Conservation (phyloP, 1,140 invertebrate species). For the Trichonephila clavipes region DNA sequence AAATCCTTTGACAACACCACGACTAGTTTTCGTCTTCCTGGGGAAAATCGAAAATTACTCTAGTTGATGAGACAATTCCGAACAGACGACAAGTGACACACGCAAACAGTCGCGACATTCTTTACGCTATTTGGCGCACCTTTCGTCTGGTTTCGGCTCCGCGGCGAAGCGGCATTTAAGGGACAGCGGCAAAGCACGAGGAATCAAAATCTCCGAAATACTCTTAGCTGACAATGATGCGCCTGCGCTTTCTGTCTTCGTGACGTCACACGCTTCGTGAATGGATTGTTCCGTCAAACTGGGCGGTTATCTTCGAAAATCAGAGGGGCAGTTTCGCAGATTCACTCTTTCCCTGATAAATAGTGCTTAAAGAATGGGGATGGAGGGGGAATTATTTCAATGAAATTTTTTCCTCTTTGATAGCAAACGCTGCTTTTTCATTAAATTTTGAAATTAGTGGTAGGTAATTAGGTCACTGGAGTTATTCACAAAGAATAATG, state of each 20-base stretch:
- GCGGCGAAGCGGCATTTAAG: conserved; percentile 18
- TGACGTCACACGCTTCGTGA: conserved; percentile 45
- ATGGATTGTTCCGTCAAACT: conserved; percentile 42
- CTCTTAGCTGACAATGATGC: not conserved
- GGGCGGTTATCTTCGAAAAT: conserved; percentile 39
- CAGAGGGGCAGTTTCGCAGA: not conserved
- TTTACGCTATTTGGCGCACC: not conserved
- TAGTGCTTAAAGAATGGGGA: not conserved
- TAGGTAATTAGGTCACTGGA: no score
- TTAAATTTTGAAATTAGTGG: no score
- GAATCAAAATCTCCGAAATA: conserved; percentile 21
- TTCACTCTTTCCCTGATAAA: not conserved
- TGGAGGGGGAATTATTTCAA: not conserved
- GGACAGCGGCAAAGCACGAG: conserved; percentile 14
- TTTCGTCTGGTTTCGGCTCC: conserved; percentile 2
- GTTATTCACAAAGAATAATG: no score
- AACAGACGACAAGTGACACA: not conserved
- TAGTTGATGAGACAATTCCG: not conserved
- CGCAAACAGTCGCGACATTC: not conserved
- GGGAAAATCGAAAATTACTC: not conserved
- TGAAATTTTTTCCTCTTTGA: not conserved
- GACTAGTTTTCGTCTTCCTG: no score
- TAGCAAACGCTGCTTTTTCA: no score
- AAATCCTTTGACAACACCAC: not conserved
- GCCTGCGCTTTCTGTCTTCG: conserved; percentile 5